Base-by-base conservation (phyloP, 1,140 invertebrate species). In the Neotoxoptera formosana region DNA sequence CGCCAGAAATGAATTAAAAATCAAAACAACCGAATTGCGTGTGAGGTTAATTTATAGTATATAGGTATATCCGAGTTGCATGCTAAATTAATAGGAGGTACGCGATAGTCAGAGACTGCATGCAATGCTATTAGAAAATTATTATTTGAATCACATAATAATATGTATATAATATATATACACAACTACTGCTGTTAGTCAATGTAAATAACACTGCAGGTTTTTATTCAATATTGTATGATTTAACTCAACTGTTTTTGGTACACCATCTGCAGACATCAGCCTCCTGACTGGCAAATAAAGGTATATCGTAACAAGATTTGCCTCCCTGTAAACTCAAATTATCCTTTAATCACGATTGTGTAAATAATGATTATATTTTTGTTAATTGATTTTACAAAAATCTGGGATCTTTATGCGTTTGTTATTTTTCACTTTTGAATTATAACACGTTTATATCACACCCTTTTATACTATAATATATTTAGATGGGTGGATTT, bases 41-140 rank as follows among this genome's bases (percentile, higher is more conserved):
- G 60, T 76, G 60, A n/a, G 30, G n/a, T n/a, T 17, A 76, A 76
- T 76, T 76, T n/a, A n/a, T 76, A 76, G n/a, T 76, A 4, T 76
- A 4, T 76, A 76, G 60, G n/a, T 76, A 76, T n/a, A 76, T n/a
- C 60, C 14, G 14, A 76, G 30, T n/a, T 76, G n/a, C n/a, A 14
- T 76, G 60, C 60, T 3, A 76, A 76, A 76, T 76, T 76, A 76
- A 76, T 76, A 76, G 60, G n/a, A 76, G 60, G n/a, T n/a, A 76
- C 9, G n/a, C 9, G 14, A 30, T 76, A 76, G 6, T 76, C 14
- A n/a, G n/a, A 17, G 9, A 30, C 3, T 30, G 60, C n/a, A 20
- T 76, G 60, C 11, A n/a, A 76, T 17, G n/a, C 17, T 76, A 76
- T 76, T n/a, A n/a, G 60, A 76, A 17, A 76, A 76, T 76, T 17